Evolutionary conservation across 2,113 vertebrate species (phyloP), one percentile per base, ranked within the genome.

Genomic region (Apteryx owenii): DNA sequence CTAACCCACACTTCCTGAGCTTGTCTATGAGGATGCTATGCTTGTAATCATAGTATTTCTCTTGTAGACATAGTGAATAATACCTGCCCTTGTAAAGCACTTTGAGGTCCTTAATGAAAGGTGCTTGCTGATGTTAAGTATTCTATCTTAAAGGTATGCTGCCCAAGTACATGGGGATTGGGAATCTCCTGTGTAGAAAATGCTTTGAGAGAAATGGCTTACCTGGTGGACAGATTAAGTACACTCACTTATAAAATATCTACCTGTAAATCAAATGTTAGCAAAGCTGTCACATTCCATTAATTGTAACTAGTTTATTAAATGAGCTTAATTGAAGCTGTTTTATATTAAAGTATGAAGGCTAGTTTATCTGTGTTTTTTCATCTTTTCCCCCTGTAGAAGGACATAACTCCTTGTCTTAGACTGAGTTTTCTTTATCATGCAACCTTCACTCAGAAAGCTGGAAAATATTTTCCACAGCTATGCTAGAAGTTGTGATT

Each of bases 381-480:
- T 64, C 3, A 7, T 60, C 12, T 50, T 15, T 10, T 4, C 5
- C 9, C 3, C 1, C 6, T 4, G 2, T 60, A 40, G 71, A 85
- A 88, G 12, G 48, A 18, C 3, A 1, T 64, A 36, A 72, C 56
- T 81, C 17, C 12, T 65, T 80, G 38, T 73, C 33, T 50, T 70
- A 48, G 8, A 21, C 19, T 23, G 28, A 53, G 3, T 56, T 56
- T 56, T 56, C 51, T 68, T 64, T 15, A 50, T 72, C 16, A 25
- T 76, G 31, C 22, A 88, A 31, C 21, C 11, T 77, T 12, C 11
- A 19, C 25, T 90, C 10, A 44, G 10, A 44, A 88, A 77, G 62
- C 4, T 4, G n/a, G n/a, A 61, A 42, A 13, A 2, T 54, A 21
- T 28, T 87, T 75, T 70, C 21, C 36, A 33, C 16, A 33, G 40